Evolutionary conservation across 2,888 invertebrate species (phyloP).

Genomic region (Agrochola lychnidis): DNA sequence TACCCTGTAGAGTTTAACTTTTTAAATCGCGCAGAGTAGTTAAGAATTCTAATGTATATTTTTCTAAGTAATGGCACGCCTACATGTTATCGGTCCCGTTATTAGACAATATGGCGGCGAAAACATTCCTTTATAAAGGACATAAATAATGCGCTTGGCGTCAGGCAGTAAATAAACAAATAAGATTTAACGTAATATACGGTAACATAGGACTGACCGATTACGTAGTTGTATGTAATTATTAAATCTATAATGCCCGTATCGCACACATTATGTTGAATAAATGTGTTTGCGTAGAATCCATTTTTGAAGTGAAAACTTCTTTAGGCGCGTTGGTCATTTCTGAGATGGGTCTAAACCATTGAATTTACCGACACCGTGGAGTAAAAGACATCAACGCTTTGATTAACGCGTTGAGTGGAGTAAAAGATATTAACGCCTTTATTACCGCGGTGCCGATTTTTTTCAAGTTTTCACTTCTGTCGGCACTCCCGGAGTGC

Average conservation of each 20-base stretch:
- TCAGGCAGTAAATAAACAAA: not conserved
- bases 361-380: too few species aligned
- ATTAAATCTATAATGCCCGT: not conserved
- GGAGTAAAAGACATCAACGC: too few species aligned
- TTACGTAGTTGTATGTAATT: not conserved
- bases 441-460: too few species aligned
- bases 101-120: not conserved
- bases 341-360: too few species aligned
- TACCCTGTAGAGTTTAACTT: not conserved
- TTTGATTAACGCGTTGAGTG: too few species aligned
- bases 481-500: too few species aligned
- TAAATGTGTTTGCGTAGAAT: not conserved
- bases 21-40: not conserved
- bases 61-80: not conserved
- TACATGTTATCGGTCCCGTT: not conserved
- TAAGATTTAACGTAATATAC: not conserved
- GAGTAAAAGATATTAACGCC: too few species aligned
- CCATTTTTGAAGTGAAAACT: too few species aligned
- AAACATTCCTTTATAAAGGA: constrained; percentile 20
- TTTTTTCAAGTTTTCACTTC: too few species aligned
- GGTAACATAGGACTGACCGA: not conserved
- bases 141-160: constrained; percentile 13
- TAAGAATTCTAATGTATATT: not conserved
- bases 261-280: too few species aligned
- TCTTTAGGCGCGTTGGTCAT: too few species aligned